Base-by-base conservation (phyloP, 2,797 vertebrate species). In the Squalus acanthias region DNA sequence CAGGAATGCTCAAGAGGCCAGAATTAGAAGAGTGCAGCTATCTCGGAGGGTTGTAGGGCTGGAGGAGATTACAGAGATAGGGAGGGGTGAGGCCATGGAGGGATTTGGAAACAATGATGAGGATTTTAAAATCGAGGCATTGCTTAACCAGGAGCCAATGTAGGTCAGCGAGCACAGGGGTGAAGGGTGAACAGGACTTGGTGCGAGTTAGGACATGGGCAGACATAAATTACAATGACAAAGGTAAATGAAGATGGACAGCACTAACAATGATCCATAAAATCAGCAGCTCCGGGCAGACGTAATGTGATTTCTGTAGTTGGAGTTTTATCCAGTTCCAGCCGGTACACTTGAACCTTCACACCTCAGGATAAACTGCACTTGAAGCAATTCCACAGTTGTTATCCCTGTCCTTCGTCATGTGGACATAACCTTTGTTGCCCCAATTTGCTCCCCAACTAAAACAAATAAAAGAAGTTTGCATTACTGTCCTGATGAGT, bases 381-480 rank as follows among this genome's bases (percentile, higher is more conserved):
- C 98, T 98, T 96, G 98, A 98, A 1, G 98, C 98, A 0, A 98
- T 98, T 85, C 98, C 98, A 57, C 98, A 98, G 20, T 97, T 92
- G 96, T 98, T 98, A 53, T 96, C 97, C 67, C 98, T 97, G 3
- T 98, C 97, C 17, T 98, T 97, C 96, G 97, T n/a, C 96, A 98
- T 96, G 74, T 98, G 96, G 98, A 98, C 98, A 97, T 97, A 98
- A 96, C 98, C 98, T 0, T 97, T 97, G 96, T 98, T 98, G 57
- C 98, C 98, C 98, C 98, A 98, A 69, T 97, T 97, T 95, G 97
- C 96, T 20, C 98, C 98, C 98, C 98, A 98, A 76, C 98, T 98
- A 53, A 85, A 72, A 96, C 95, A 6, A 46, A 95, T 63, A 93
- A 88, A 79, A 33, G 26, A 96, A 0, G 13, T 2, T 46, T 96